Base-by-base conservation (phyloP, 2,113 vertebrate species). In the Gnathonemus longibarbis region DNA sequence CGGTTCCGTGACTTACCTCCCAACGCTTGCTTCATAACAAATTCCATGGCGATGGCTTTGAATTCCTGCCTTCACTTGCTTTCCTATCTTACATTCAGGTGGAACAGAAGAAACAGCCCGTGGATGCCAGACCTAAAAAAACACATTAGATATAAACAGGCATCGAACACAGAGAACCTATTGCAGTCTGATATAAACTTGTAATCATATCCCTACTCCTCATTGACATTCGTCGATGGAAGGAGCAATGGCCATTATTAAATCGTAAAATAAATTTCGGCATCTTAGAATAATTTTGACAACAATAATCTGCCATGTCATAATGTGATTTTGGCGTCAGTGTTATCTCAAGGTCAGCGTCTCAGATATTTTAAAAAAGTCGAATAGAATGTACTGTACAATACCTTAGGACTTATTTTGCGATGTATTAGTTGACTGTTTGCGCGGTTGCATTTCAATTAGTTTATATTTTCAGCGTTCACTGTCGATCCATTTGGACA, bases 1-100 rank as follows among this genome's bases (percentile, higher is more conserved):
- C 85, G 70, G 62, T 35, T 17, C 2, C 3, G 24, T 6, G 56
- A 95, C 97, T 97, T 96, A 98, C 97, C 97, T 96, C 97, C 97
- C 91, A 98, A 91, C 84, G 97, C 97, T 96, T 98, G 97, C 91
- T 98, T 98, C 97, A 98, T 98, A 92, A 98, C 97, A 95, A 98
- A 98, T 96, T 98, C 97, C 97, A 98, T 98, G 94, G 62, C 92
- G 94, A 96, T 95, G 95, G 94, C 96, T 97, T 96, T 93, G 94
- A 93, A 94, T 94, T 95, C 95, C 95, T 93, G 93, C 93, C 93
- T 94, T 95, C 92, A 91, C 93, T 90, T 53, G 91, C 89, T 91
- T 91, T 95, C 92, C 95, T 77, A 95, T 96, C 91, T 97, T 93
- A 96, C 96, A 96, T 96, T 95, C 96, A 97, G 91, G 91, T 92